These are phyloP conservation scores for Dreissena polymorpha DNA, from an alignment of 1,140 invertebrate species.

Conservation along the genomic window DNA sequence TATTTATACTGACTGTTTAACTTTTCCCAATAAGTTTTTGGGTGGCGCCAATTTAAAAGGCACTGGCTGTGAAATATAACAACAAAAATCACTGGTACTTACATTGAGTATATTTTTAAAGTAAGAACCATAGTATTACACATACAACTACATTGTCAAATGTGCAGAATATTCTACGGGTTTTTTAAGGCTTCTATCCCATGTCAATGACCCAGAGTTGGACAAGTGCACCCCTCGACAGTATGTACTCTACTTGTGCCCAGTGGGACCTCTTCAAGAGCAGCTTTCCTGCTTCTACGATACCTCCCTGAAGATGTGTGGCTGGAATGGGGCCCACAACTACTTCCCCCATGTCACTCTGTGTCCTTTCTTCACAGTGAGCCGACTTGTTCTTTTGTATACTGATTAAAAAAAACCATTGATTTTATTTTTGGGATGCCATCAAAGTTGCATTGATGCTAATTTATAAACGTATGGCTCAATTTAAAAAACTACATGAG, in stretches of 20 bases:
- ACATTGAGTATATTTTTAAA: neutral
- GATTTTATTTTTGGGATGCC: too few species aligned
- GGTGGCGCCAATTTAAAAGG: neutral
- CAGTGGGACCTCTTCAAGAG: constrained; percentile 86
- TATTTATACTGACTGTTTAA: neutral
- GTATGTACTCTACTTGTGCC: constrained; percentile 92
- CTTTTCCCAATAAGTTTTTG: neutral
- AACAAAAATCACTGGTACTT: neutral
- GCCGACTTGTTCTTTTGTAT: neutral
- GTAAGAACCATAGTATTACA: too few species aligned
- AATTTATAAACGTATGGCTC: too few species aligned
- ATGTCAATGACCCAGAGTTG: constrained; percentile 90
- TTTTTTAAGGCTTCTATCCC: constrained; percentile 85
- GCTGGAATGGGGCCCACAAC: constrained; percentile 94
- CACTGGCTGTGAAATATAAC: neutral
- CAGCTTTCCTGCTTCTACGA: constrained; percentile 89
- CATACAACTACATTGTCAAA: too few species aligned
- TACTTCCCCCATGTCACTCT: constrained; percentile 94
- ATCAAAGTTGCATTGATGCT: too few species aligned
- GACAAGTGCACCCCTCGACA: constrained; percentile 88
- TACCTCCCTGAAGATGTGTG: constrained; percentile 86
- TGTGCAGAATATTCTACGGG: too few species aligned
- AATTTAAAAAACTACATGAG: too few species aligned
- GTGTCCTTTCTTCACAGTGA: constrained; percentile 93
- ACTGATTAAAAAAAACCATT: neutral